phyloP scores from a whole-genome alignment of 2,888 invertebrate species.

The Abrostola triplasia region DNA sequence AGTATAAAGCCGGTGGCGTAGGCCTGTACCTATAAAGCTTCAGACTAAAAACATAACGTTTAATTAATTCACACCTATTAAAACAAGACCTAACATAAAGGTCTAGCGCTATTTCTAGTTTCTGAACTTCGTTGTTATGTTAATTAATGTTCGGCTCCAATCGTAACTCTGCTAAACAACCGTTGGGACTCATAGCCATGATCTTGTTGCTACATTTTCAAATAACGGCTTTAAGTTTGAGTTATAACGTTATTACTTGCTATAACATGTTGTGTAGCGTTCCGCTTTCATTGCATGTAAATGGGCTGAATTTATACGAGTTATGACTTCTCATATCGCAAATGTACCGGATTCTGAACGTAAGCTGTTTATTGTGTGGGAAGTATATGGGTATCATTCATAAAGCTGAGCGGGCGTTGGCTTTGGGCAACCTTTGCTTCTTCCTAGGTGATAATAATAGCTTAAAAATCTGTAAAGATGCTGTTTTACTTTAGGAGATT shows the following conservation, averaged over 20 bases:
- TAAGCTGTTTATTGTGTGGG: conserved; percentile 2
- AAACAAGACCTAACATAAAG: too few species aligned
- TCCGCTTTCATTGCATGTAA: conserved; percentile 4
- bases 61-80: too few species aligned
- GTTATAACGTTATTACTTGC: conserved; percentile 4
- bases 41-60: too few species aligned
- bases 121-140: neutral
- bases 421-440: neutral
- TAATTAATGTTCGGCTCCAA: neutral
- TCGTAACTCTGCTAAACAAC: conserved; percentile 1
- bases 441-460: too few species aligned
- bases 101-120: neutral
- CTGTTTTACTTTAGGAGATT: neutral
- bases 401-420: neutral
- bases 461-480: neutral
- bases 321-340: conserved; percentile 10
- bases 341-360: conserved; percentile 2
- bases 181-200: conserved; percentile 2
- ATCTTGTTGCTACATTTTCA: neutral
- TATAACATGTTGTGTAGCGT: neutral
- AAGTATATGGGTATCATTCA: conserved; percentile 7
- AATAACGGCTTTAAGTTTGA: neutral
- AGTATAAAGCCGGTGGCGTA: too few species aligned
- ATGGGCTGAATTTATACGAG: conserved; percentile 6
- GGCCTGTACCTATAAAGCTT: too few species aligned